Evolutionary conservation across 2,113 vertebrate species (phyloP).

Genomic region (Megaceryle torquata): DNA sequence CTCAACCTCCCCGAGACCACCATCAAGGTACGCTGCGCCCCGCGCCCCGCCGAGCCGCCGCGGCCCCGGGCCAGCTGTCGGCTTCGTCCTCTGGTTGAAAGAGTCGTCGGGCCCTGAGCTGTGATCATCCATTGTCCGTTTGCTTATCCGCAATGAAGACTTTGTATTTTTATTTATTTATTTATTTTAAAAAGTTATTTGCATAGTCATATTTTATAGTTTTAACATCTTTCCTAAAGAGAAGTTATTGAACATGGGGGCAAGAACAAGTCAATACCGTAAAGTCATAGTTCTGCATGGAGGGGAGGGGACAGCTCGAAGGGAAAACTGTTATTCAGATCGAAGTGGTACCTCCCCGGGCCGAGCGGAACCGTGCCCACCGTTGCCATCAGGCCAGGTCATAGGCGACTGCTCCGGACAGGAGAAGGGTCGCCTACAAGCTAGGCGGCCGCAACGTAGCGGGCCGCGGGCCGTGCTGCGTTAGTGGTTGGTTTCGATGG

Average conservation of each 20-base stretch:
- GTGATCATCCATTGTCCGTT: accelerated
- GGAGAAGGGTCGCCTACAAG: neutral
- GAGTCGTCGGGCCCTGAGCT: neutral
- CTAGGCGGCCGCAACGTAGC: neutral
- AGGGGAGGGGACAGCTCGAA: neutral
- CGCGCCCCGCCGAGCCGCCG: neutral
- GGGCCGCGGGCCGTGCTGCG: neutral
- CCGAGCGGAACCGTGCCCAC: neutral
- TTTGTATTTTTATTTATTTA: neutral
- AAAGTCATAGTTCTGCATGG: neutral
- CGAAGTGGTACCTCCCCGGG: neutral
- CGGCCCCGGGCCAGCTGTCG: neutral
- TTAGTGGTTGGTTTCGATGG: neutral
- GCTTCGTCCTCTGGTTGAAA: accelerated
- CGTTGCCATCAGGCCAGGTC: neutral
- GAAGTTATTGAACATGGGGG: neutral
- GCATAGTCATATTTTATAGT: neutral
- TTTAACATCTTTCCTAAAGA: neutral
- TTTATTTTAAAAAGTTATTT: neutral
- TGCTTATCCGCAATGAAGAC: neutral
- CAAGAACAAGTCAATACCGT: neutral
- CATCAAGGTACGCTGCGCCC: constrained; percentile 86
- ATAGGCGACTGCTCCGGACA: neutral
- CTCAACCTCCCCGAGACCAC: constrained; percentile 97
- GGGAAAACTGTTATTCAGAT: neutral